A percentile compares a stretch with the other conserved stretches of the same genome.
phyloP scores from a whole-genome alignment of 2,113 vertebrate species.

The Ibidorhyncha struthersii region DNA sequence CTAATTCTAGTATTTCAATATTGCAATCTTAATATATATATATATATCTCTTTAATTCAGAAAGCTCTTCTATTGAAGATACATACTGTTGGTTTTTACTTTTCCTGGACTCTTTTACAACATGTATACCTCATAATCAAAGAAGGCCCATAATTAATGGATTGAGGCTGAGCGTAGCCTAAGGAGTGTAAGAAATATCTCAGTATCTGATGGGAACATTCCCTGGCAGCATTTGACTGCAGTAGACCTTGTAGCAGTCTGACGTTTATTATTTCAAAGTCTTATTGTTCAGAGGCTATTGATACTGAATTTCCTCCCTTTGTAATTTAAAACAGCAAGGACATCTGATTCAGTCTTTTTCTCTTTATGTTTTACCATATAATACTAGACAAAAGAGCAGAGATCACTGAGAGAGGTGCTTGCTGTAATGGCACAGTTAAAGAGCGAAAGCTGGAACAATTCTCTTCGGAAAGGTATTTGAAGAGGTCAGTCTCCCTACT shows the following conservation, averaged over 20 bases:
- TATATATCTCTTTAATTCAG: neutral
- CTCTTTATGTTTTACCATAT: neutral
- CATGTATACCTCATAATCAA: neutral
- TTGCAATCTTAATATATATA: neutral
- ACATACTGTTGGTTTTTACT: neutral
- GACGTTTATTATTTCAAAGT: constrained; percentile 6
- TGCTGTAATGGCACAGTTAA: neutral
- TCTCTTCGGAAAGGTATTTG: constrained; percentile 2
- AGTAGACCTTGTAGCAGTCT: neutral
- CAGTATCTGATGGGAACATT: neutral
- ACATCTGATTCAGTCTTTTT: neutral
- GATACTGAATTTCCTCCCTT: neutral
- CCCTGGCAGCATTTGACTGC: neutral
- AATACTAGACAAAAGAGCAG: constrained; percentile 19
- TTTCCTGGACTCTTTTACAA: neutral
- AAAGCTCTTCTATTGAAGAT: neutral
- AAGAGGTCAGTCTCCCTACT: constrained; percentile 6
- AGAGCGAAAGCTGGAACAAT: constrained; percentile 27
- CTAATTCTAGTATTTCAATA: neutral
- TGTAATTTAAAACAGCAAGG: constrained; percentile 12
- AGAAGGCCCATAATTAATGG: neutral
- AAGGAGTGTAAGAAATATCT: neutral
- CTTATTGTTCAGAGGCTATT: neutral
- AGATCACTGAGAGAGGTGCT: neutral
- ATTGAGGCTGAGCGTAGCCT: neutral